A percentile compares a stretch with the other conserved stretches of the same genome.
phyloP scores from a whole-genome alignment of 2,888 invertebrate genomes.

The Drosophila mimica region DNA sequence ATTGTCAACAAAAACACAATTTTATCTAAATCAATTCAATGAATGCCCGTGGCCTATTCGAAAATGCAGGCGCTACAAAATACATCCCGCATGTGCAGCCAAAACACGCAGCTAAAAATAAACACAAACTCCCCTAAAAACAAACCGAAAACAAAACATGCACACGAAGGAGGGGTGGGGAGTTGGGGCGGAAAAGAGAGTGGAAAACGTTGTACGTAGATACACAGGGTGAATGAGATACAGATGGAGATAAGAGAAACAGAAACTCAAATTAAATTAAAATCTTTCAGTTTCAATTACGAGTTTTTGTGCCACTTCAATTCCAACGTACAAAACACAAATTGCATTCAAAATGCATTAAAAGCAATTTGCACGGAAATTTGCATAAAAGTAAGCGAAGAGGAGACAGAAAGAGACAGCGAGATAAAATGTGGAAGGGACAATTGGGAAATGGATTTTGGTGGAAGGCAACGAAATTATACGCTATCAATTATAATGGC shows the following conservation, averaged over 20 bases:
- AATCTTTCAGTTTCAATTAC: conserved; percentile 81
- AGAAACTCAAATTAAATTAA: conserved; percentile 81
- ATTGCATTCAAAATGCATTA: conserved; percentile 82
- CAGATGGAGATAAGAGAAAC: conserved; percentile 69
- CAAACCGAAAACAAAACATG: conserved; percentile 40
- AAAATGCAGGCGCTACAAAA: conserved; percentile 52
- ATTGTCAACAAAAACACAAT: conserved; percentile 66
- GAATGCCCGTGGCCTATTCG: conserved; percentile 51
- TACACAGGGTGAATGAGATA: conserved; percentile 26
- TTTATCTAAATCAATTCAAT: conserved; percentile 77
- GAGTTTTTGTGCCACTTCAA: conserved; percentile 81
- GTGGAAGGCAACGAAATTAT: conserved; percentile 71
- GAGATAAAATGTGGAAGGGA: conserved; percentile 6
- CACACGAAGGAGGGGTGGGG: background rate
- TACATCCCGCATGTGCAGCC: conserved; percentile 60
- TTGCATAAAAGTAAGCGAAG: conserved; percentile 70
- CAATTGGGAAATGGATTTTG: conserved; percentile 45
- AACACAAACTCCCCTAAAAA: conserved; percentile 39
- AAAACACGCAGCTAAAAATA: conserved; percentile 59
- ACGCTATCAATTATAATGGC: conserved; percentile 80
- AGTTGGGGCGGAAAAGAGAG: background rate
- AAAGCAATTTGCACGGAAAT: conserved; percentile 81
- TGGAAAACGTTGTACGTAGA: background rate
- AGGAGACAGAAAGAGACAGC: conserved; percentile 31
- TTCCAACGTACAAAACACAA: conserved; percentile 79